Evolutionary conservation across 2,113 vertebrate genomes (phyloP), one percentile per base, ranked within the genome.

Genomic region (Malurus melanocephalus): DNA sequence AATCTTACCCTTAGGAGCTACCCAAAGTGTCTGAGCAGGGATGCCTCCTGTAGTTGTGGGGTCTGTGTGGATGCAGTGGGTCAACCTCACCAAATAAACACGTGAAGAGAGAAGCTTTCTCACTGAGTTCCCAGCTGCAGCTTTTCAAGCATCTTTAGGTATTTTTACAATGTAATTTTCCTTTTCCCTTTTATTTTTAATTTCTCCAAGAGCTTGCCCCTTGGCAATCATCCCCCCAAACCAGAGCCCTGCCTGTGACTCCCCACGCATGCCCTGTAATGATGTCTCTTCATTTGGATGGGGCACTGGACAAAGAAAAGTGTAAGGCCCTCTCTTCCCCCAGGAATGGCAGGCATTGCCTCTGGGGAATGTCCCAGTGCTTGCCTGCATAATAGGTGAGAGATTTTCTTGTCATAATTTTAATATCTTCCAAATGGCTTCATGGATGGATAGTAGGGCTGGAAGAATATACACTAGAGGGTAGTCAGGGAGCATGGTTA

Each of bases 401-500:
- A 93, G 67, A 88, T 93, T 93, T 82, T 80, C 67, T 83, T 14
- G 6, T 52, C 65, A 80, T 60, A 46, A 72, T 77, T 94, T 90
- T 86, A 92, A 79, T 88, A 73, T 73, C 83, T 92, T 89, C 83
- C 80, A 62, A 72, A 92, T 73, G 64, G 49, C 43, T 93, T 57
- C 45, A 32, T 57, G 78, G 87, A 83, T 51, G 65, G 92, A 60
- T 80, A 92, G 67, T 71, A 91, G 62, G 82, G 82, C 80, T 80
- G 83, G 92, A 93, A 92, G 85, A 91, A 84, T 65, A 95, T 92
- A 94, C 92, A 92, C 87, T 86, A 92, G 92, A 93, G 92, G 93
- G 95, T 92, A 94, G 94, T 94, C 89, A 93, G 93, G 80, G 86
- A 95, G 94, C 92, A 87, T 77, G 94, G 83, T 95, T 91, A 85